These are phyloP conservation scores for Eclectus roratus DNA, from an alignment of 2,113 vertebrate genomes.

Conservation along the genomic window DNA sequence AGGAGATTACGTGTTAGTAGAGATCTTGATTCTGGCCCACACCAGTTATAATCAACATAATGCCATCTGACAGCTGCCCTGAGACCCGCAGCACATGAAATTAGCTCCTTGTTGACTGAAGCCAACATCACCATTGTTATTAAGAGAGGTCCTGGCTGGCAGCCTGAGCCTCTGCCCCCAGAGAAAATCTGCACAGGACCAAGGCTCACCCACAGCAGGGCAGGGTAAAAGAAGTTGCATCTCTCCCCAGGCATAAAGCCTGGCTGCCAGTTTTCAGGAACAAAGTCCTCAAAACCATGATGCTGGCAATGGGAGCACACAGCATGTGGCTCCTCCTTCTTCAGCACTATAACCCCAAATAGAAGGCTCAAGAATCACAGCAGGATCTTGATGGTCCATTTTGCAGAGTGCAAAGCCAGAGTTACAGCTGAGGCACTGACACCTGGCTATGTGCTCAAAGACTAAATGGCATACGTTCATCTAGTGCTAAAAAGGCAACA, in stretches of 20 bases:
- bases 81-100: slow-evolving; percentile 12
- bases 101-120: slow-evolving; percentile 20
- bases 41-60: slow-evolving; percentile 14
- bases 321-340: neutral
- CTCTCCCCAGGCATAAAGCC: neutral
- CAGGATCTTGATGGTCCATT: slow-evolving; percentile 3
- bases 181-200: neutral
- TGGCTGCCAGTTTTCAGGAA: neutral
- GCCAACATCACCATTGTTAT: neutral
- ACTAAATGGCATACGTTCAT: neutral
- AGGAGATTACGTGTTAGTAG: neutral
- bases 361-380: neutral
- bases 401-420: slow-evolving; percentile 10
- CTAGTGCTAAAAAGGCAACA: slow-evolving; percentile 35
- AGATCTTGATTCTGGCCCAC: slow-evolving; percentile 16
- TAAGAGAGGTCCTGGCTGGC: neutral
- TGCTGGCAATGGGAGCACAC: neutral
- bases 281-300: neutral
- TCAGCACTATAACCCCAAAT: neutral
- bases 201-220: neutral
- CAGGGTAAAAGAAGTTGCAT: neutral
- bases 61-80: slow-evolving; percentile 52
- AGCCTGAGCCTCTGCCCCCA: slow-evolving; percentile 11
- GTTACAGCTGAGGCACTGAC: slow-evolving; percentile 29
- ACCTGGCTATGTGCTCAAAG: slow-evolving; percentile 25